Evolutionary conservation across 2,113 vertebrate genomes (phyloP), one percentile per base, ranked within the genome.

Genomic region (Macrotus californicus): DNA sequence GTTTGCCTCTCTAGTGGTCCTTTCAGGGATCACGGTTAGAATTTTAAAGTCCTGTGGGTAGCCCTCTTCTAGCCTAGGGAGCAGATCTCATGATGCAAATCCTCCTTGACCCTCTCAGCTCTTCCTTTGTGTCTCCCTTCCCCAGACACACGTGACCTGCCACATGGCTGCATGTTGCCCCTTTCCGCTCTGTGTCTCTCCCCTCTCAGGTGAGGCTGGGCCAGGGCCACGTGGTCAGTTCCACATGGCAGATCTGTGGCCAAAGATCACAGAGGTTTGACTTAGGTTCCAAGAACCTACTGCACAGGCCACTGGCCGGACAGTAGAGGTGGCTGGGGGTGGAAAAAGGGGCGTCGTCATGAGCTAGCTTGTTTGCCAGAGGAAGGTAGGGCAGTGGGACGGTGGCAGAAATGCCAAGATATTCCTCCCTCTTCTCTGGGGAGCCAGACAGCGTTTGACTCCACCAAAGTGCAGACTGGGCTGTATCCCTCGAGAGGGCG

Each of bases 221-320:
- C 69, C 8, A 16, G 69, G 95, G 97, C 77, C 64, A 94, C 90
- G 76, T 16, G 43, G 86, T 41, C 43, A 93, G 92, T 89, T 96
- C 97, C 96, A 89, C 87, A 50, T 0, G 72, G 52, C 82, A 79
- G 1, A 0, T 29, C 84, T 19, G 2, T 0, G 94, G 70, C n/a
- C 96, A 97, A 95, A 98, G 98, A 94, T 97, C 75, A 2, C 52
- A 54, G 6, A 5, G n/a, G 56, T 52, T 75, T 97, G 96, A 95
- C 96, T 96, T 96, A 95, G 95, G 4, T 86, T 16, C 0, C 18
- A 1, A 0, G 1, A 94, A 72, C 0, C 3, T 0, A 15, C 87
- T 61, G 6, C 21, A 21, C 0, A 3, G 11, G 84, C 39, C 72
- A 82, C 26, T 52, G 83, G 50, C 70, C 75, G 67, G 70, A 9